Base-by-base conservation (phyloP, 1,140 invertebrate genomes). In the Drosophila ficusphila region DNA sequence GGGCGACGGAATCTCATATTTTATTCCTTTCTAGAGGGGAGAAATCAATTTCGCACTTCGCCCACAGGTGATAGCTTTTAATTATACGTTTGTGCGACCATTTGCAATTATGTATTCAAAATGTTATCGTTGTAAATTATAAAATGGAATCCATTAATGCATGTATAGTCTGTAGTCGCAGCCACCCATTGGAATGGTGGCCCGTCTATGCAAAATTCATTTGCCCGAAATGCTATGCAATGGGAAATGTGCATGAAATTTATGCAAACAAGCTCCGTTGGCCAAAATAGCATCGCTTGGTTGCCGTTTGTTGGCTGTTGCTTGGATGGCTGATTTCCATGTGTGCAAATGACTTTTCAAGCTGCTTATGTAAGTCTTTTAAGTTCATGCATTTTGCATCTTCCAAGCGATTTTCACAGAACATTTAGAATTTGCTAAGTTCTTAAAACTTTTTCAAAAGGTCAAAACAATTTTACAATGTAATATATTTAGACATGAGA, bases 41-140 rank as follows among this genome's bases (percentile, higher is more conserved):
- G 8, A 18, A 23, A 64, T 14, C 16, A 25, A 31, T 41, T 49
- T 33, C 2, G 1, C 27, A n/a, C 29, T n/a, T n/a, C 19, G 12
- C 60, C 16, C 3, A 5, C 16, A 67, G 64, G 5, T 27, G 7
- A 67, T 7, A 16, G 18, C 27, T 33, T 41, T 42, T 52, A 52
- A 51, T 51, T 65, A 42, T 49, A 14, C 14, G 23, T n/a, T 29
- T 52, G 23, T 21, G 16, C 34, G 16, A 21, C 29, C 36, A 42
- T 23, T 39, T 5, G 2, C 38, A 21, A 29, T 33, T 44, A 38
- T 44, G 25, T n/a, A 33, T 39, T 56, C 19, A 38, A 44, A 68
- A 69, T 69, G 25, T 47, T 69, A 31, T 68, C 25, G 33, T 42
- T 67, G 60, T 39, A 69, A 56, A 47, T 69, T 56, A 47, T 69